Evolutionary conservation across 2,888 invertebrate genomes (phyloP).

Genomic region (Oscheius sp.): DNA sequence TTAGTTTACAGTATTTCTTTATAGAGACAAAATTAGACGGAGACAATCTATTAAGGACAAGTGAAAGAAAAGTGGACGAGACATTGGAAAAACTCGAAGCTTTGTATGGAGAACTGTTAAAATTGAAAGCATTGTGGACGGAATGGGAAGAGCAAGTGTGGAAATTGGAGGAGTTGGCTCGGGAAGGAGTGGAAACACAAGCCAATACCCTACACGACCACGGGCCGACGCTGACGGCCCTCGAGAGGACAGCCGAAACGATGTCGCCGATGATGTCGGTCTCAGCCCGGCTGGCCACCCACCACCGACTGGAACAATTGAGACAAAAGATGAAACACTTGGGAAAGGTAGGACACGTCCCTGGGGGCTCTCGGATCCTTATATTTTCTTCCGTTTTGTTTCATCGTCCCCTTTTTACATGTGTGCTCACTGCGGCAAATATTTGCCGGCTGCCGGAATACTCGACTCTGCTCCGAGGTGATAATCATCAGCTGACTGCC

Average conservation of each 20-base stretch:
- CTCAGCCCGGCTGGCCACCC: constrained; percentile 55
- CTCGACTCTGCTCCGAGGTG: constrained; percentile 24
- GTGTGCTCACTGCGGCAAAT: not conserved
- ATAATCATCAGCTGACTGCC: constrained; percentile 33
- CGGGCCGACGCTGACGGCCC: not conserved
- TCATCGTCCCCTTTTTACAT: constrained; percentile 20
- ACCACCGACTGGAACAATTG: constrained; percentile 59
- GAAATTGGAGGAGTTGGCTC: constrained; percentile 49
- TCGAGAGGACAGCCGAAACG: constrained; percentile 54
- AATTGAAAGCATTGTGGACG: constrained; percentile 51
- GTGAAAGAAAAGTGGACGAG: constrained; percentile 32
- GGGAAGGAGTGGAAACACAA: constrained; percentile 36
- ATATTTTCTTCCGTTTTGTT: too few species aligned
- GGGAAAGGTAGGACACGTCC: constrained; percentile 41
- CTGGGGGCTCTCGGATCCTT: not conserved
- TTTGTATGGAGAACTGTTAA: constrained; percentile 43
- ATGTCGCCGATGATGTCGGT: constrained; percentile 57
- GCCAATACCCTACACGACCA: constrained; percentile 39
- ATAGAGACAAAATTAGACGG: constrained; percentile 51
- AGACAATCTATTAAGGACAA: constrained; percentile 41
- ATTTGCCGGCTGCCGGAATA: constrained; percentile 1
- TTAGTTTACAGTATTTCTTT: not conserved
- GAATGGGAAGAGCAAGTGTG: constrained; percentile 54
- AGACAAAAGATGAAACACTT: constrained; percentile 49
- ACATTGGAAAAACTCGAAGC: constrained; percentile 48